Conservation (phyloP, 2,888 invertebrate genomes). For the Brachypterus glaber region DNA sequence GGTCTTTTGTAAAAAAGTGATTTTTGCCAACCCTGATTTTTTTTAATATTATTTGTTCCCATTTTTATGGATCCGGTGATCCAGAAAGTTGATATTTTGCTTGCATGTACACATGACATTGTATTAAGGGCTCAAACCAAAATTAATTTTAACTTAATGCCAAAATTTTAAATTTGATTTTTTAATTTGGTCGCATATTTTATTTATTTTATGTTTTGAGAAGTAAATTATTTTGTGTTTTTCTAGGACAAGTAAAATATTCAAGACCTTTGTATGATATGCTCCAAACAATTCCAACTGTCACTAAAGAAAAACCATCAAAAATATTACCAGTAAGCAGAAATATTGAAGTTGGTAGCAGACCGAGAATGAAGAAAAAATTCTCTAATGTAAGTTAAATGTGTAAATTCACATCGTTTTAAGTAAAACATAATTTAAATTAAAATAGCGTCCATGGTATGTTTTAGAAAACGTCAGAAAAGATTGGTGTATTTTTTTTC, state of each 20-base stretch:
- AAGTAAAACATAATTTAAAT: no score
- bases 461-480: no score
- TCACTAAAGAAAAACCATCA: no score
- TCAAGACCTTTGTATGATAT: constrained; percentile 33
- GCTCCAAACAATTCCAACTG: constrained; percentile 19
- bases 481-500: no score
- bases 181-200: background rate
- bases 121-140: constrained; percentile 23
- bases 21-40: no score
- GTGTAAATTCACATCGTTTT: no score
- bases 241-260: constrained; percentile 37
- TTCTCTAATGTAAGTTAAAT: constrained; percentile 44
- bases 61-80: no score
- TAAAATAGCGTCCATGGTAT: no score
- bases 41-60: no score
- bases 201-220: background rate
- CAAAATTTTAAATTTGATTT: background rate
- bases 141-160: no score
- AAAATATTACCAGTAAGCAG: background rate
- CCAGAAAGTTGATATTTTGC: no score
- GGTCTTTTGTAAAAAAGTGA: constrained; percentile 7
- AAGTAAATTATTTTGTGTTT: constrained; percentile 17
- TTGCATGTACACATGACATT: no score
- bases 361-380: constrained; percentile 40
- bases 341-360: constrained; percentile 1